Percentiles rank a stretch among this genome's conserved stretches.
phyloP scores from a whole-genome alignment of 2,888 invertebrate genomes.

The Parthenolecanium corni region DNA sequence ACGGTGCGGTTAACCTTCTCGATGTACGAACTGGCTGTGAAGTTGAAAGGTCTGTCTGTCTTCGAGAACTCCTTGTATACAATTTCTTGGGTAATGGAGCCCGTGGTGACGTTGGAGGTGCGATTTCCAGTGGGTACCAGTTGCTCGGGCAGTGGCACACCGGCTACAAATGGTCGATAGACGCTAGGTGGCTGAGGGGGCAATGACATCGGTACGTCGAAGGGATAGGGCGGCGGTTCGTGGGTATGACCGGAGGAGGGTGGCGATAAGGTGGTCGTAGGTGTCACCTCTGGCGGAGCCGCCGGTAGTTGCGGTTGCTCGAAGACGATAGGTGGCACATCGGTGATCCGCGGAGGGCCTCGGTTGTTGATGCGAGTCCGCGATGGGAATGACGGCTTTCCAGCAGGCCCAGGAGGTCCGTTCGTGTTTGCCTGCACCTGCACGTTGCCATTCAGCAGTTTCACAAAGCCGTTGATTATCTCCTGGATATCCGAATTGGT shows the following conservation, averaged over 20 bases:
- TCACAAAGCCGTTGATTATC: conserved; percentile 79
- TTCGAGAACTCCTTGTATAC: conserved; percentile 1
- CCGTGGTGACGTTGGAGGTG: not conserved
- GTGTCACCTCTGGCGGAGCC: conserved; percentile 45
- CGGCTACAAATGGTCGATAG: conserved; percentile 50
- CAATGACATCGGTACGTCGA: conserved; percentile 45
- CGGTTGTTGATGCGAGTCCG: conserved; percentile 75
- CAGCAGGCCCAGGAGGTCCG: conserved; percentile 35
- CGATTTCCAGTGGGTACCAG: conserved; percentile 46
- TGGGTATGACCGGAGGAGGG: not conserved
- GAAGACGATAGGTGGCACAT: conserved; percentile 57
- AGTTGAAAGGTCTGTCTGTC: not conserved
- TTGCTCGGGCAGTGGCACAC: conserved; percentile 61
- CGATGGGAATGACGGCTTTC: conserved; percentile 53
- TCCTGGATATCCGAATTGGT: conserved; percentile 74
- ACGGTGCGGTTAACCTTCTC: conserved; percentile 20
- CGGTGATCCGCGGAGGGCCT: conserved; percentile 75
- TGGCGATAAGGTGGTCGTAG: conserved; percentile 24
- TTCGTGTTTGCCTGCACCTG: conserved; percentile 46
- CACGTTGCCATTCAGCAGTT: conserved; percentile 75
- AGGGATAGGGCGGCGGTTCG: conserved; percentile 57
- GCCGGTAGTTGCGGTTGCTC: conserved; percentile 43
- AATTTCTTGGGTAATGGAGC: not conserved
- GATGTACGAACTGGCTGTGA: conserved; percentile 3
- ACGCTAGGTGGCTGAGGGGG: conserved; percentile 42